A percentile compares a stretch with the other conserved stretches of the same genome.
These are phyloP conservation scores for Eumaeus atala DNA, from an alignment of 1,140 invertebrate species.

Conservation along the genomic window DNA sequence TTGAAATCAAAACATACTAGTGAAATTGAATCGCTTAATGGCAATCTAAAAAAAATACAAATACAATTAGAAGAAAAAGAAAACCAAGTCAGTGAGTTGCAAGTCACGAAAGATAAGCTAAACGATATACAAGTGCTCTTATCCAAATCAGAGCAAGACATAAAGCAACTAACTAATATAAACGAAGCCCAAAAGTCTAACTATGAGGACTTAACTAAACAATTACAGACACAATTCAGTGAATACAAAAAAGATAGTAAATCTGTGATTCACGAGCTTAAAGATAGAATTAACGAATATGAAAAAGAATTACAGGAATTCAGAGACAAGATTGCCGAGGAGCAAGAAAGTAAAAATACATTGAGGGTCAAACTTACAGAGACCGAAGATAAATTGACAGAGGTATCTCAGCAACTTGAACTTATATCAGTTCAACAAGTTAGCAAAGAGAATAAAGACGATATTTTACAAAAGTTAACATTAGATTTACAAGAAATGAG, in stretches of 20 bases:
- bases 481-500: slow-evolving; percentile 58
- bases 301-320: slow-evolving; percentile 60
- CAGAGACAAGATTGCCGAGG: slow-evolving; percentile 68
- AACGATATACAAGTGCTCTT: slow-evolving; percentile 64
- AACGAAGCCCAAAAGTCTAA: slow-evolving; percentile 69
- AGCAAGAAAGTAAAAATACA: slow-evolving; percentile 65
- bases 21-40: slow-evolving; percentile 54
- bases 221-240: slow-evolving; percentile 57
- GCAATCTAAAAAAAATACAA: slow-evolving; percentile 74
- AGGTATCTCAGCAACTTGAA: slow-evolving; percentile 61
- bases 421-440: slow-evolving; percentile 56
- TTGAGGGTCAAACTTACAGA: slow-evolving; percentile 54
- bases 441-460: slow-evolving; percentile 50
- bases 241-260: slow-evolving; percentile 67
- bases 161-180: slow-evolving; percentile 57
- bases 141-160: slow-evolving; percentile 62
- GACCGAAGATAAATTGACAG: slow-evolving; percentile 52
- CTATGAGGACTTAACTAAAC: slow-evolving; percentile 67
- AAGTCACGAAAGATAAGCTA: slow-evolving; percentile 66
- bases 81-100: slow-evolving; percentile 69
- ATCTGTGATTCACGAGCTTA: slow-evolving; percentile 51
- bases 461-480: slow-evolving; percentile 58
- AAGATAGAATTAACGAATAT: slow-evolving; percentile 53
- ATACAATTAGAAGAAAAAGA: slow-evolving; percentile 71
- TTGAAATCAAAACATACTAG: slow-evolving; percentile 49